phyloP scores from a whole-genome alignment of 1,140 invertebrate genomes.

The Dufourea novaeangliae region DNA sequence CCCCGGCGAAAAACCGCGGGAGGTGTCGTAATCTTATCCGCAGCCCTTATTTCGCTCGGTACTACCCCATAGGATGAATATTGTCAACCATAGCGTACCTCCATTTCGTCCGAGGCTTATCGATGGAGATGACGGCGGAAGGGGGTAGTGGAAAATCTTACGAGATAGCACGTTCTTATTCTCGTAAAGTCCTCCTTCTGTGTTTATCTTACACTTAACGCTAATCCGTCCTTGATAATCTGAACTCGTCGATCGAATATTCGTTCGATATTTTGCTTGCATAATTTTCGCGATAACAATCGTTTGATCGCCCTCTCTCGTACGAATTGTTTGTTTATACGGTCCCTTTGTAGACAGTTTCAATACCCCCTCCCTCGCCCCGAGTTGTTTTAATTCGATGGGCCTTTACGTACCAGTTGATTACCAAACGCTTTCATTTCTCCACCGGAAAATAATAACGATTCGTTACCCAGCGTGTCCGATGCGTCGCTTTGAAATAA shows the following conservation, averaged over 20 bases:
- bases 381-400: conserved; percentile 6
- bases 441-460: conserved; percentile 4
- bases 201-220: not conserved
- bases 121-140: conserved; percentile 21
- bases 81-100: conserved; percentile 28
- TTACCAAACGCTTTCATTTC: conserved; percentile 20
- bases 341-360: not conserved
- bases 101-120: conserved; percentile 33
- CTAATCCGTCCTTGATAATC: not conserved
- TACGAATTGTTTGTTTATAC: not conserved
- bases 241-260: not conserved
- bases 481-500: not conserved
- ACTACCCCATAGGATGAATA: conserved; percentile 38
- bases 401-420: not conserved
- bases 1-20: not conserved
- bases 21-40: conserved; percentile 28
- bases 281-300: conserved; percentile 17
- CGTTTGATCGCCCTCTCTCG: not conserved
- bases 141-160: conserved; percentile 14
- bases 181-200: not conserved
- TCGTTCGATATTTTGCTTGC: not conserved
- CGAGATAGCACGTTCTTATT: conserved; percentile 26
- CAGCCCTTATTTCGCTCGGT: conserved; percentile 35
- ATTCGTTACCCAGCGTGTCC: conserved; percentile 6
- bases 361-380: too few relatives aligned